Base-by-base conservation (phyloP, 2,888 invertebrate genomes). In the Drosophila recens region DNA sequence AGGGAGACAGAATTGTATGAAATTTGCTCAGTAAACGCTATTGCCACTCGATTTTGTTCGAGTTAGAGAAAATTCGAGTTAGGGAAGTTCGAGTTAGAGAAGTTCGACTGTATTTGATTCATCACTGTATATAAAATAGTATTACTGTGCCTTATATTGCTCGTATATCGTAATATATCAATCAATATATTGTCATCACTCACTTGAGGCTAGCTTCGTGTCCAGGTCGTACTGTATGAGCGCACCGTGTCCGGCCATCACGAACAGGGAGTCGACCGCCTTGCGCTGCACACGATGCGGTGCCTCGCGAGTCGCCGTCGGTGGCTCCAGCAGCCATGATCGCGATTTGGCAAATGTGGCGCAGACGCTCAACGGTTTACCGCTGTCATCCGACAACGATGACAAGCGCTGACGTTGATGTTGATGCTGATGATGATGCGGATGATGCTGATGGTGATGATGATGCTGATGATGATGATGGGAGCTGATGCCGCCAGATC, bases 151-250 rank as follows among this genome's bases (percentile, higher is more conserved):
- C 23, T 23, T 23, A 1, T 2, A 23, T 4, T 27, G 27, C 27
- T 27, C 27, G 27, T 27, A 1, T 27, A 27, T 27, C 27, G 3
- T 23, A 23, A 23, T n/a, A n/a, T n/a, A 23, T 23, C 23, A 23
- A 23, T 4, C 23, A 23, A 23, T 23, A 27, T 8, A 2, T 30
- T 8, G 30, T 6, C 30, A n/a, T n/a, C 30, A 81, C 87, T 82
- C 64, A 92, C 92, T 90, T 91, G 92, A 91, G 67, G 94, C 93
- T 81, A 95, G 94, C 85, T 95, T 95, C 0, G 97, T 97, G 84
- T 98, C 97, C 90, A 98, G 94, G 91, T 97, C 95, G 86, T 98
- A 97, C 91, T 98, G 98, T 71, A 97, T 94, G 78, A 99, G 94
- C 62, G 95, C 95, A 30, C 98, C 98, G 89, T 96, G 96, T 87